phyloP scores from a whole-genome alignment of 2,797 vertebrate genomes.

The Tadarida brasiliensis region DNA sequence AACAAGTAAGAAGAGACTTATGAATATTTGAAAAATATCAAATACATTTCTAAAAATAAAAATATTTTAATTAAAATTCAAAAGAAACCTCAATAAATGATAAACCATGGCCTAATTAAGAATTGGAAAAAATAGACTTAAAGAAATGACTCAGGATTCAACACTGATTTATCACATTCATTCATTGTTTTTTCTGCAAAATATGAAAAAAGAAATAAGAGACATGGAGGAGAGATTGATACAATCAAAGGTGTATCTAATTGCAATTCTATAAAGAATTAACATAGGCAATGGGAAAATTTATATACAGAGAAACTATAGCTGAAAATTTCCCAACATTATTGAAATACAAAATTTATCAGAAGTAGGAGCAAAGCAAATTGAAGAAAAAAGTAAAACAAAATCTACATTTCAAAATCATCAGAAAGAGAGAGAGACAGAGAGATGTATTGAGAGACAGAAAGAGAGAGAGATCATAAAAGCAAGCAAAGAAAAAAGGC shows the following conservation, averaged over 20 bases:
- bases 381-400: neutral
- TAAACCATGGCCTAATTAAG: neutral
- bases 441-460: no score
- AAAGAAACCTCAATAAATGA: neutral
- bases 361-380: neutral
- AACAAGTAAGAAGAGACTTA: neutral
- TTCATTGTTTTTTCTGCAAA: neutral
- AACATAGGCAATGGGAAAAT: neutral
- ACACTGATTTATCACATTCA: neutral
- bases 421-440: neutral
- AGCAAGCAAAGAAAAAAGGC: neutral
- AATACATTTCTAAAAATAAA: neutral
- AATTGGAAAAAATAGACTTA: neutral
- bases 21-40: neutral
- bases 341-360: neutral
- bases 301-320: neutral
- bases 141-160: neutral
- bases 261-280: neutral
- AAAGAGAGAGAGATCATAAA: neutral
- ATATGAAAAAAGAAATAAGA: neutral
- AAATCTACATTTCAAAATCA: neutral
- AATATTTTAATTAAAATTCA: neutral
- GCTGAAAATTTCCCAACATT: slow-evolving; percentile 19
- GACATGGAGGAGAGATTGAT: neutral
- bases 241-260: neutral